These are phyloP conservation scores for Loripinus fragilis DNA, from an alignment of 2,888 invertebrate species.

Conservation along the genomic window DNA sequence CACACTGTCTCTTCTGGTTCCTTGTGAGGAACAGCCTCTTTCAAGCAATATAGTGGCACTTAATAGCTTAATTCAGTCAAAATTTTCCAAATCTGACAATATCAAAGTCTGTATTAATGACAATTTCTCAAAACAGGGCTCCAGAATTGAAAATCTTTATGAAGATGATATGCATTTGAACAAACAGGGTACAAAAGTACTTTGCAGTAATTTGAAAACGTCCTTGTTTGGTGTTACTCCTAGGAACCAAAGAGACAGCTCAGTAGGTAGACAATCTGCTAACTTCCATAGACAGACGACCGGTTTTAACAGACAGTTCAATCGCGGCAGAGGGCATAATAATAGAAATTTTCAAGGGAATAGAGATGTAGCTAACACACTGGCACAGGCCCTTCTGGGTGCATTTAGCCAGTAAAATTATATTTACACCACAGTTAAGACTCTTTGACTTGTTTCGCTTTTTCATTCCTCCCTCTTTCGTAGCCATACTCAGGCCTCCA, in stretches of 20 bases:
- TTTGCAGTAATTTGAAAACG: background rate
- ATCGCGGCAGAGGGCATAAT: background rate
- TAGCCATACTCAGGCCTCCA: too few species aligned
- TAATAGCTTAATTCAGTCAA: background rate
- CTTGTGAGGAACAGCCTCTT: slow-evolving; percentile 1
- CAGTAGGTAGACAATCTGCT: background rate
- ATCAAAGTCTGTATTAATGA: slow-evolving; percentile 1
- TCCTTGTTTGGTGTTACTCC: background rate
- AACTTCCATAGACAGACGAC: background rate
- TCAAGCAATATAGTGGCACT: background rate
- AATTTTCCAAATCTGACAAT: background rate
- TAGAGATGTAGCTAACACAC: background rate
- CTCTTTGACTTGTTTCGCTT: background rate
- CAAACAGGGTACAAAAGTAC: slow-evolving; percentile 4
- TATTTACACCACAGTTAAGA: background rate
- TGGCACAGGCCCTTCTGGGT: slow-evolving; percentile 10
- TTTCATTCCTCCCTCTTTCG: background rate
- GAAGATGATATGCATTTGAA: slow-evolving; percentile 3
- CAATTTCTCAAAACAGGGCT: background rate
- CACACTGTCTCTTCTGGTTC: slow-evolving; percentile 1
- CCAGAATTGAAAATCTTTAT: slow-evolving; percentile 2
- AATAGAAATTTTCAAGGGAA: background rate
- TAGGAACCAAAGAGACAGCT: background rate
- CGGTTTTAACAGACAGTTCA: background rate
- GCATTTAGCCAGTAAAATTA: background rate